Evolutionary conservation across 2,888 invertebrate species (phyloP).

Genomic region (Oligia strigilis): DNA sequence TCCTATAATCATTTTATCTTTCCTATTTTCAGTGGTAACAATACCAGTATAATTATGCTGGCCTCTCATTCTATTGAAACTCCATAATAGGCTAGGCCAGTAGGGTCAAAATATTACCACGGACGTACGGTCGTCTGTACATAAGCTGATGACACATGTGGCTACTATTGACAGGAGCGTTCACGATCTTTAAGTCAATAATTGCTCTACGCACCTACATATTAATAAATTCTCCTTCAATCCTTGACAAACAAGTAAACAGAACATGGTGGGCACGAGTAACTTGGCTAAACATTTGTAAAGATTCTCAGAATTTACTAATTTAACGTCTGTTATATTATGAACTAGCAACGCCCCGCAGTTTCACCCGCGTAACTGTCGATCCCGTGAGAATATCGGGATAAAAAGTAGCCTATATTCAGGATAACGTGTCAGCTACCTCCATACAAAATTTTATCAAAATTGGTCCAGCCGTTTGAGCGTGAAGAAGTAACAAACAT

Average conservation of each 20-base stretch:
- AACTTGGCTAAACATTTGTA: conserved; percentile 27
- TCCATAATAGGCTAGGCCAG: neutral
- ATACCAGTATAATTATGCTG: neutral
- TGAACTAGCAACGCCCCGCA: too few species aligned
- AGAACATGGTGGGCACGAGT: conserved; percentile 29
- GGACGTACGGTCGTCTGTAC: too few species aligned
- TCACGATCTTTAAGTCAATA: neutral
- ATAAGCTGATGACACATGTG: neutral
- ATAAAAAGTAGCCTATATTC: too few species aligned
- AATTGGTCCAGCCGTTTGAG: too few species aligned
- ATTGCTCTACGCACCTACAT: neutral
- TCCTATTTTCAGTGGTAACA: neutral
- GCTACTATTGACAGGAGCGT: neutral
- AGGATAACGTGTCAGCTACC: too few species aligned
- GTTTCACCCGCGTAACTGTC: too few species aligned
- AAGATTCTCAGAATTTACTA: conserved; percentile 20
- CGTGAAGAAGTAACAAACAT: too few species aligned
- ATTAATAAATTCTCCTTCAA: conserved; percentile 5
- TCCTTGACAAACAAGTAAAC: conserved; percentile 23
- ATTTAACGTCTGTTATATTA: neutral
- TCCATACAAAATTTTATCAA: too few species aligned
- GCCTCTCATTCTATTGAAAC: neutral
- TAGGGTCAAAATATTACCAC: neutral
- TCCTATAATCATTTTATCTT: neutral
- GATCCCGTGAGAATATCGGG: too few species aligned